Evolutionary conservation across 2,113 vertebrate genomes (phyloP).

Genomic region (Charadrius vociferus): DNA sequence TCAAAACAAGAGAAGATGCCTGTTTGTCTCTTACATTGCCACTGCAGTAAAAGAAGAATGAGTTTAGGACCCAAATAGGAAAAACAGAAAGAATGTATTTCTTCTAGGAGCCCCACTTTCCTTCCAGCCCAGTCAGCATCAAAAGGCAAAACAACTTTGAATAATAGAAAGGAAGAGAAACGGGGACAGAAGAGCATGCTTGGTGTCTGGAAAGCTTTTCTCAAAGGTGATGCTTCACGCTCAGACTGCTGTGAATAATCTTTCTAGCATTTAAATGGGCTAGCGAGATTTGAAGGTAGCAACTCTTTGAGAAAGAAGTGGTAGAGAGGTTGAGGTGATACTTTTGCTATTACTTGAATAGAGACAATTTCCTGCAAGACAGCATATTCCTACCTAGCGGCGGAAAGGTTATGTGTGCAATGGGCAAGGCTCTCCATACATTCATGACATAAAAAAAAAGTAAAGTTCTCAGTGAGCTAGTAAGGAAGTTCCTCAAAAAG

Average conservation of each 20-base stretch:
- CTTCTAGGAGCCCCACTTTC: neutral
- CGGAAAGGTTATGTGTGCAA: neutral
- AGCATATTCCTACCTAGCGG: neutral
- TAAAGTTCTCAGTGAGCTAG: neutral
- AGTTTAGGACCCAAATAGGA: neutral
- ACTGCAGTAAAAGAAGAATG: neutral
- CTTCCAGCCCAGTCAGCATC: neutral
- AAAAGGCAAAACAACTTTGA: neutral
- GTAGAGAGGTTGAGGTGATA: neutral
- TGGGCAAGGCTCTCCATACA: neutral
- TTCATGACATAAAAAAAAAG: neutral
- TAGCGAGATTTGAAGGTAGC: neutral
- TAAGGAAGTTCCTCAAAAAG: neutral
- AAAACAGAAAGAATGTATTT: neutral
- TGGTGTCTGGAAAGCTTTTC: neutral
- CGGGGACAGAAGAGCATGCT: neutral
- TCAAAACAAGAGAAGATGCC: neutral
- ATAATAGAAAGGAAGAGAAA: neutral
- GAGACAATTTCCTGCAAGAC: neutral
- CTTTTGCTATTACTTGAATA: neutral
- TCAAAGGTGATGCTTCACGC: neutral
- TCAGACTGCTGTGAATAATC: neutral
- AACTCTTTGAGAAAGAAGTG: neutral
- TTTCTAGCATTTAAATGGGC: neutral
- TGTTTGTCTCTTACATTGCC: neutral